Base-by-base conservation (phyloP, 2,888 invertebrate species). In the Rapana venosa region DNA sequence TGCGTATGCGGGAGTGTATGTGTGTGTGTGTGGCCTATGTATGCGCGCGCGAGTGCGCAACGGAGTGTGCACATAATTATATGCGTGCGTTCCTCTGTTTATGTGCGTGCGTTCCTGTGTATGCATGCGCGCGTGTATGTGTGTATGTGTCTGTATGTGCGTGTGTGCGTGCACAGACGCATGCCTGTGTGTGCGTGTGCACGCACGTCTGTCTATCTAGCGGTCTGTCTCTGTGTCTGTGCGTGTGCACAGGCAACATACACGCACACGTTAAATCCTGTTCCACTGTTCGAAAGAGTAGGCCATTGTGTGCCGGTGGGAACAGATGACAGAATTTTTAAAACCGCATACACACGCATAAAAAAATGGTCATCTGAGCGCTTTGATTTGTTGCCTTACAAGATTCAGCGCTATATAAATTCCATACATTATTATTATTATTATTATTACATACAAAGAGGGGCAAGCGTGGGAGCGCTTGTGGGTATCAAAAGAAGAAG, bases 81-180 rank as follows among this genome's bases (percentile, higher is more conserved):
- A 15, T 58, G 58, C 15, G 22, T 66, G 66, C 22, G 66, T 20
- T 15, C 22, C 20, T 20, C 17, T 26, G 70, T 74, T n/a, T n/a
- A 6, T 74, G 74, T 30, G 74, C n/a, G n/a, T 74, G 74, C 4
- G 74, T 30, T 0, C n/a, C 8, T 30, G 74, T 74, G 74, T 74
- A n/a, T 70, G 74, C n/a, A n/a, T 74, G 74, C n/a, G 15, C 2
- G 61, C 2, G 61, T 20, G 61, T 20, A 2, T 20, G 15, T 20
- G 61, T 20, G 61, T 20, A 22, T 20, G 61, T 61, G 61, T 20
- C n/a, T 74, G 74, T 74, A n/a, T 74, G 74, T 74, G 74, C n/a
- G 74, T 74, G 74, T 74, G 74, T 74, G 74, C n/a, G 74, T 74
- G 74, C n/a, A n/a, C n/a, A n/a, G 26, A n/a, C n/a, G 74, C n/a